These are phyloP conservation scores for Drosophila subquinaria DNA, from an alignment of 2,888 invertebrate genomes.

Conservation along the genomic window DNA sequence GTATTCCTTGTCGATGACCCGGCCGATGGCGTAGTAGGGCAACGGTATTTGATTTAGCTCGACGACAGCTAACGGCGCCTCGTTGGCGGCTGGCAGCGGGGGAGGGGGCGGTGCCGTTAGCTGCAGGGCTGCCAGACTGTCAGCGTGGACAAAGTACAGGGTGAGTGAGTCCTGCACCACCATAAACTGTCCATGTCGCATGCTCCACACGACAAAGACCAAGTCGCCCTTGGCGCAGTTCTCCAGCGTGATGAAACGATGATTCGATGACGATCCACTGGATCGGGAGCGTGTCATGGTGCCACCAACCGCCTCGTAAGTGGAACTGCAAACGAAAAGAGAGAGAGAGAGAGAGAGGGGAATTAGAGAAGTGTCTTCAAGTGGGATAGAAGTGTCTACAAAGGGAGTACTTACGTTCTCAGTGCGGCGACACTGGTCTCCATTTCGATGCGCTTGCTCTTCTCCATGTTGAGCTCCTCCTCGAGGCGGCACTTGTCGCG, in stretches of 20 bases:
- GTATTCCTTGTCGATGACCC: constrained; percentile 95
- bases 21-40: constrained; percentile 90
- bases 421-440: constrained; percentile 86
- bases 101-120: constrained; percentile 82
- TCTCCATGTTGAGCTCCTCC: constrained; percentile 85
- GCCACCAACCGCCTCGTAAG: constrained; percentile 69
- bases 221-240: constrained; percentile 92
- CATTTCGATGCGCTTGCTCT: constrained; percentile 86
- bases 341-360: background rate
- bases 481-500: constrained; percentile 86
- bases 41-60: constrained; percentile 86
- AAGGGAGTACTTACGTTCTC: constrained; percentile 84
- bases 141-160: constrained; percentile 95
- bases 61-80: constrained; percentile 4
- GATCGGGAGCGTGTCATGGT: constrained; percentile 67
- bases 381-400: no score
- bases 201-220: constrained; percentile 94
- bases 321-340: constrained; percentile 65
- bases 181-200: constrained; percentile 91
- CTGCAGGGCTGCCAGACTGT: constrained; percentile 90
- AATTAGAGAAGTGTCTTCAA: background rate
- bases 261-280: constrained; percentile 58
- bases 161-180: constrained; percentile 89
- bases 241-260: constrained; percentile 85
- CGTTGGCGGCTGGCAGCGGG: constrained; percentile 1